A percentile compares a stretch with the other conserved stretches of the same genome.
phyloP scores from a whole-genome alignment of 2,888 invertebrate genomes.

The Auanema sp. region DNA sequence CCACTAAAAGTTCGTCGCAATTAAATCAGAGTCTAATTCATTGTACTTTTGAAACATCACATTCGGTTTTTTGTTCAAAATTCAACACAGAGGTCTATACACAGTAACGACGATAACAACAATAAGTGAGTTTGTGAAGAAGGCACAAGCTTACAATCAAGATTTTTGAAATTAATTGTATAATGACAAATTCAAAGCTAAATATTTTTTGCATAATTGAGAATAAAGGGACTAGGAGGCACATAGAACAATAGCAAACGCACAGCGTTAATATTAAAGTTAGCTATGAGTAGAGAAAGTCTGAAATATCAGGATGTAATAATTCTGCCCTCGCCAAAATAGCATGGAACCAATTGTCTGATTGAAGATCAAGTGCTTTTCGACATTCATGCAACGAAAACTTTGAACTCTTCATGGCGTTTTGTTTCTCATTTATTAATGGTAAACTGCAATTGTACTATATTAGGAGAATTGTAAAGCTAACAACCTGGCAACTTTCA shows the following conservation, averaged over 20 bases:
- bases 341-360: conserved; percentile 47
- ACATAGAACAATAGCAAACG: background rate
- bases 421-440: conserved; percentile 33
- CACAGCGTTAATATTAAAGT: conserved; percentile 16
- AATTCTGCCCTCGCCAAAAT: conserved; percentile 56
- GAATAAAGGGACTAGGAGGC: background rate
- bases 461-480: background rate
- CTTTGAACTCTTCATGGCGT: conserved; percentile 27
- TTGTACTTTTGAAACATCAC: too few species aligned
- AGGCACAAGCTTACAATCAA: background rate
- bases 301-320: conserved; percentile 49
- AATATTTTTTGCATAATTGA: conserved; percentile 2
- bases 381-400: conserved; percentile 43
- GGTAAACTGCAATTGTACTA: conserved; percentile 28
- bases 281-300: conserved; percentile 40
- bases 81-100: too few species aligned
- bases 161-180: conserved; percentile 1
- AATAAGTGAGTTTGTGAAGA: conserved; percentile 1
- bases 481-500: conserved; percentile 40
- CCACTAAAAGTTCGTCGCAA: too few species aligned
- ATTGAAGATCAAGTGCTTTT: conserved; percentile 39
- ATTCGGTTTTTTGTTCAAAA: too few species aligned
- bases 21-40: too few species aligned
- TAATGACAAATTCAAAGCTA: background rate
- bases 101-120: background rate